These are phyloP conservation scores for Pteria penguin DNA, from an alignment of 2,888 invertebrate species.

Conservation along the genomic window DNA sequence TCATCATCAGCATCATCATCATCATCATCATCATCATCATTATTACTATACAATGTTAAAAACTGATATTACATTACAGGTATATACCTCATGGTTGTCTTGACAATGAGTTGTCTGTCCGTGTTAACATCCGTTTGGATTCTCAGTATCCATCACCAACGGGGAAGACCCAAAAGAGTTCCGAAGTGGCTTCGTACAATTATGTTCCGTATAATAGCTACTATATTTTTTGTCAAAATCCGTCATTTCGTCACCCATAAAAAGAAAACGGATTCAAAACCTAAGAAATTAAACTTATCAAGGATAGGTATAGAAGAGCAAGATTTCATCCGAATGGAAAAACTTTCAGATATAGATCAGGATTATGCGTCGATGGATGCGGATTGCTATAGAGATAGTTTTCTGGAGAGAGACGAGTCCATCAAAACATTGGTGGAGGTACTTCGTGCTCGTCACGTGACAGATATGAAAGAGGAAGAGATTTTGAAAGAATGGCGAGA, in stretches of 20 bases:
- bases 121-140: slow-evolving; percentile 75
- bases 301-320: slow-evolving; percentile 36
- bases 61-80: no score
- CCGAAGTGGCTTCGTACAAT: slow-evolving; percentile 65
- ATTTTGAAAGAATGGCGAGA: slow-evolving; percentile 71
- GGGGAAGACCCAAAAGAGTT: slow-evolving; percentile 65
- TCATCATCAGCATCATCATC: no score
- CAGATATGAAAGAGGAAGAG: slow-evolving; percentile 62
- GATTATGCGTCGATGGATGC: slow-evolving; percentile 7
- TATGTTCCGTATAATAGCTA: slow-evolving; percentile 61
- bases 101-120: slow-evolving; percentile 76
- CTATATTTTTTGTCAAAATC: slow-evolving; percentile 50
- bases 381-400: slow-evolving; percentile 14
- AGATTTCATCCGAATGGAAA: slow-evolving; percentile 35
- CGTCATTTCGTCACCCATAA: slow-evolving; percentile 29
- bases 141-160: slow-evolving; percentile 74
- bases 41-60: no score
- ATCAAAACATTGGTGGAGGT: slow-evolving; percentile 62
- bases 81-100: slow-evolving; percentile 76
- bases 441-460: slow-evolving; percentile 60
- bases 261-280: slow-evolving; percentile 13
- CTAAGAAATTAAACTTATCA: slow-evolving; percentile 32
- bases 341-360: slow-evolving; percentile 10
- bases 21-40: no score
- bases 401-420: slow-evolving; percentile 44